Percentiles rank a stretch among this genome's conserved stretches.
Conservation (phyloP, 2,888 invertebrate species). For the Drosophila greeni region DNA sequence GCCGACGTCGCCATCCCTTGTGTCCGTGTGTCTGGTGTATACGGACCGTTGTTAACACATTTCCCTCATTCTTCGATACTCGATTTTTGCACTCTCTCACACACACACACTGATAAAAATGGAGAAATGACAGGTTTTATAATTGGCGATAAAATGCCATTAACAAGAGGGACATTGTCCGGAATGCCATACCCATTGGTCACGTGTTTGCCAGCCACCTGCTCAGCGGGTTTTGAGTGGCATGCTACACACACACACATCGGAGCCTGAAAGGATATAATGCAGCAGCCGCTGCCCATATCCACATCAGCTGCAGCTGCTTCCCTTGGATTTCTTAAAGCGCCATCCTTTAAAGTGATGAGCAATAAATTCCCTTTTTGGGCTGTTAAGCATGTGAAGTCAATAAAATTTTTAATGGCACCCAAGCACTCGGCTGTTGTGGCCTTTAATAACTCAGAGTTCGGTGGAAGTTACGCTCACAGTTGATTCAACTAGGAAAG, state of each 20-base stretch:
- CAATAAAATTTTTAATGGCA: conserved; percentile 62
- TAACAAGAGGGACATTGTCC: conserved; percentile 48
- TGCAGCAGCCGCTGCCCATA: conserved; percentile 11
- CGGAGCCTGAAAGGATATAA: conserved; percentile 13
- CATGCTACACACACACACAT: conserved; percentile 18
- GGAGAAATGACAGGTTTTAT: conserved; percentile 65
- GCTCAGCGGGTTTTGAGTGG: conserved; percentile 32
- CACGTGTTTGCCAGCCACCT: conserved; percentile 50
- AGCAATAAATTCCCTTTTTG: conserved; percentile 43
- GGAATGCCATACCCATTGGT: conserved; percentile 34
- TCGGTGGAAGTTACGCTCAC: conserved; percentile 14
- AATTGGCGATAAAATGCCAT: conserved; percentile 70
- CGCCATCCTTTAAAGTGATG: conserved; percentile 16
- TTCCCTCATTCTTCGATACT: conserved; percentile 29
- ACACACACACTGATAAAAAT: conserved; percentile 54
- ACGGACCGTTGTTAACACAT: conserved; percentile 42
- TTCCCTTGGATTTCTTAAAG: conserved; percentile 32
- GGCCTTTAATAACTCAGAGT: conserved; percentile 35
- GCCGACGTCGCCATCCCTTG: conserved; percentile 13
- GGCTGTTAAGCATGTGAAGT: conserved; percentile 37
- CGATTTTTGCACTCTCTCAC: conserved; percentile 36
- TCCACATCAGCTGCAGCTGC: conserved; percentile 36
- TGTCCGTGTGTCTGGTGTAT: conserved; percentile 27
- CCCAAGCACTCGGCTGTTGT: conserved; percentile 22
- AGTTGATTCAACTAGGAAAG: conserved; percentile 29